phyloP scores from a whole-genome alignment of 2,888 invertebrate genomes.

The Lypha dubia region DNA sequence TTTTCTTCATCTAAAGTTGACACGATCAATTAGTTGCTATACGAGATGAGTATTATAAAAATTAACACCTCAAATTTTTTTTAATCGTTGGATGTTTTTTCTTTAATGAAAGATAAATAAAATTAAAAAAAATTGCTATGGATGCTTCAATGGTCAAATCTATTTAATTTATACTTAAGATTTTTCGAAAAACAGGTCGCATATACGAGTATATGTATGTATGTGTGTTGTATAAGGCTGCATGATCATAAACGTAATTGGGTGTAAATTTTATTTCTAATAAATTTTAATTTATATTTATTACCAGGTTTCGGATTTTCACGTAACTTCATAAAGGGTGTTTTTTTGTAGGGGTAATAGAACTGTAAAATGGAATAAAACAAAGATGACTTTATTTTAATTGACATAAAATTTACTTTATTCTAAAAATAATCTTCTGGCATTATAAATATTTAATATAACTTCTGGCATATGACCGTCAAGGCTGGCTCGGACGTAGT shows the following conservation, averaged over 20 bases:
- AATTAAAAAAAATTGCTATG: background rate
- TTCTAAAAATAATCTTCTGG: too few relatives aligned
- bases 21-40: slow-evolving; percentile 60
- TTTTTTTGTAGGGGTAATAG: too few relatives aligned
- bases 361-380: too few relatives aligned
- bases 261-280: background rate
- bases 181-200: too few relatives aligned
- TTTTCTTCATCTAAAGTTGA: slow-evolving; percentile 47
- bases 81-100: slow-evolving; percentile 1
- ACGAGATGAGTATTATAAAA: slow-evolving; percentile 53
- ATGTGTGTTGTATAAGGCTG: background rate
- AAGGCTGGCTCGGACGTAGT: too few relatives aligned
- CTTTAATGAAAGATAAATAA: background rate
- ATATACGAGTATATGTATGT: background rate
- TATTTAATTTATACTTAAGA: background rate
- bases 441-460: too few relatives aligned
- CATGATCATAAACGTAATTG: slow-evolving; percentile 23
- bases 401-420: too few relatives aligned
- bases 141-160: background rate
- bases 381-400: too few relatives aligned
- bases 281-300: too few relatives aligned
- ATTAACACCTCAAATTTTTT: slow-evolving; percentile 62
- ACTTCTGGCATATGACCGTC: too few relatives aligned
- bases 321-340: too few relatives aligned
- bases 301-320: too few relatives aligned